phyloP scores from a whole-genome alignment of 53 echinoderm and acorn worm genomes.

The Zoroaster sp. region DNA sequence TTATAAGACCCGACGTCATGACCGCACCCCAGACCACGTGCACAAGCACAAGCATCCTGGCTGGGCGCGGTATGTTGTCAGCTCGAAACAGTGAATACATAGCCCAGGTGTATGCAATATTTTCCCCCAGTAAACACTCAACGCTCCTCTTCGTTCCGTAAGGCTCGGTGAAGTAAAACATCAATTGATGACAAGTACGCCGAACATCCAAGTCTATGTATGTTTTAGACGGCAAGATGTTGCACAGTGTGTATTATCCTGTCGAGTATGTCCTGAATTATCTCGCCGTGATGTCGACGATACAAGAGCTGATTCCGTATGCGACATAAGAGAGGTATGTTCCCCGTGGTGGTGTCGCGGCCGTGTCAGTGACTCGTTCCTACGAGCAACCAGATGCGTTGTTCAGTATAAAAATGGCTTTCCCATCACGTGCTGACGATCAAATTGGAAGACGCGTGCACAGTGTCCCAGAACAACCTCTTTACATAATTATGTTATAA shows the following conservation, averaged over 20 bases:
- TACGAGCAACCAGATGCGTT: background rate
- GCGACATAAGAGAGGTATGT: background rate
- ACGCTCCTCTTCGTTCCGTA: too few relatives aligned
- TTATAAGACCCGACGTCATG: background rate
- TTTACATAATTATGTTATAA: too few relatives aligned
- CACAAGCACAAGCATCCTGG: background rate
- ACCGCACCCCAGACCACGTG: background rate
- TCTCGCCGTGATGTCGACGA: background rate
- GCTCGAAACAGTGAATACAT: background rate
- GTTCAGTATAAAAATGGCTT: slow-evolving; percentile 10
- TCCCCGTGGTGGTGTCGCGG: background rate
- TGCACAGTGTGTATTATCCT: background rate
- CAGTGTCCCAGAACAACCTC: background rate
- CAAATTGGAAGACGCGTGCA: background rate
- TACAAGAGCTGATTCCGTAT: background rate
- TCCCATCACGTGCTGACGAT: background rate
- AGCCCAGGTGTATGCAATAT: background rate
- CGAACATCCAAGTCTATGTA: background rate
- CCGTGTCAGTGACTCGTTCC: slow-evolving; percentile 6
- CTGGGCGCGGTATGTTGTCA: background rate
- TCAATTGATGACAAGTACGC: background rate
- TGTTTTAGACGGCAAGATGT: too few relatives aligned
- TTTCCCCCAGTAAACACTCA: background rate
- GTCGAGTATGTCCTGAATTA: background rate
- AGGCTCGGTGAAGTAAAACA: too few relatives aligned